phyloP scores from a whole-genome alignment of 2,113 vertebrate genomes.

The Pionites leucogaster region DNA sequence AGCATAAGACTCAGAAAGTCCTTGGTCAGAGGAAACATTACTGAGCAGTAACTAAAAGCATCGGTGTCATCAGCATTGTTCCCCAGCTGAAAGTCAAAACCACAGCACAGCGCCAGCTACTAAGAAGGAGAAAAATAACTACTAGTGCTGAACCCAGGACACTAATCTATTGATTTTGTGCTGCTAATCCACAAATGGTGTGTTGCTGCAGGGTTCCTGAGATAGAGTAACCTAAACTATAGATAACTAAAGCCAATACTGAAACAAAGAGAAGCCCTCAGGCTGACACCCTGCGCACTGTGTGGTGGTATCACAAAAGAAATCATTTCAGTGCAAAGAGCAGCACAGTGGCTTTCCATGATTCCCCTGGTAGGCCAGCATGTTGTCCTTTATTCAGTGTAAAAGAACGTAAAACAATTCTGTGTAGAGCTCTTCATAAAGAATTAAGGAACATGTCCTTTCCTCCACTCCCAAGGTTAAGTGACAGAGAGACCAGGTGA shows the following conservation, averaged over 20 bases:
- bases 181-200: not conserved
- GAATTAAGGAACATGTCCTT: not conserved
- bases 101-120: no score
- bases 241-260: not conserved
- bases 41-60: no score
- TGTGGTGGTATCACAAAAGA: not conserved
- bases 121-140: no score
- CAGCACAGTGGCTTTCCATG: accelerated
- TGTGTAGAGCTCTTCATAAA: not conserved
- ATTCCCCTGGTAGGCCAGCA: not conserved
- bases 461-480: not conserved
- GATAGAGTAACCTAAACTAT: not conserved
- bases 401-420: not conserved
- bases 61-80: no score
- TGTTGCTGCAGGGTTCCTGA: not conserved
- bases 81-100: no score
- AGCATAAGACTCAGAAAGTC: no score
- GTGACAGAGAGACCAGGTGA: not conserved
- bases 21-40: no score
- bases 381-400: not conserved
- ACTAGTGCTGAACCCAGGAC: no score
- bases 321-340: not conserved
- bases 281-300: not conserved
- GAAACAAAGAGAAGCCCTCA: not conserved
- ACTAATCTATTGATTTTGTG: not conserved